Evolutionary conservation across 2,888 invertebrate genomes (phyloP).

Genomic region (Galerucella pusilla): DNA sequence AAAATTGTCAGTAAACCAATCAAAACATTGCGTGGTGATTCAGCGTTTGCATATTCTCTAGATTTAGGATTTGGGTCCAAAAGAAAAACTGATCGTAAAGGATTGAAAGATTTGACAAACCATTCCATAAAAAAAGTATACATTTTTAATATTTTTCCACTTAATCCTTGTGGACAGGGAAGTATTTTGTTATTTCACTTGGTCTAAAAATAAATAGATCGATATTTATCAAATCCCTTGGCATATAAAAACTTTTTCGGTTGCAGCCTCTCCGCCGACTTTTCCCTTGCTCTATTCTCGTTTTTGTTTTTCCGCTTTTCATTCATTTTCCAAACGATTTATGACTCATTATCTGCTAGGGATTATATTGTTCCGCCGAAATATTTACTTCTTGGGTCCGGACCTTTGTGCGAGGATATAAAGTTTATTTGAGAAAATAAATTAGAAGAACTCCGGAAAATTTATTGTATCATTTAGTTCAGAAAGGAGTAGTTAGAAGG

Average conservation of each 20-base stretch:
- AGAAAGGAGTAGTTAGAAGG: constrained; percentile 40
- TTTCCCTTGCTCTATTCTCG: constrained; percentile 28
- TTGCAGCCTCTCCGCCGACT: constrained; percentile 16
- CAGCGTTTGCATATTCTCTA: too few relatives aligned
- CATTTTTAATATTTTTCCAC: too few relatives aligned
- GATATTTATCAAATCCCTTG: constrained; percentile 7
- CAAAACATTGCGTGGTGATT: too few relatives aligned
- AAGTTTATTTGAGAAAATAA: constrained; percentile 45
- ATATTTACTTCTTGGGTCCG: constrained; percentile 50
- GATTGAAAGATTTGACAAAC: too few relatives aligned
- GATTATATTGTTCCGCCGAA: constrained; percentile 53
- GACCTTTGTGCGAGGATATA: constrained; percentile 45
- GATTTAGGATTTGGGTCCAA: too few relatives aligned
- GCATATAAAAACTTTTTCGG: constrained; percentile 7
- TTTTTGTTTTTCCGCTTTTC: constrained; percentile 50
- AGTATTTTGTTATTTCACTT: neutral
- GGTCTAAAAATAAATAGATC: neutral
- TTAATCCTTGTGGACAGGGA: neutral
- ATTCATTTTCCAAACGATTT: constrained; percentile 55
- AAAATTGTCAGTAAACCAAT: too few relatives aligned
- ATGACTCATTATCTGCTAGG: constrained; percentile 54
- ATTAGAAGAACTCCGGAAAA: constrained; percentile 45
- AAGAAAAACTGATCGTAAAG: too few relatives aligned
- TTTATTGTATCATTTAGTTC: constrained; percentile 46
- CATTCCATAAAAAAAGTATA: too few relatives aligned